Evolutionary conservation across 2,113 vertebrate species (phyloP), one percentile per base, ranked within the genome.

Genomic region (Dromiciops gliroides): DNA sequence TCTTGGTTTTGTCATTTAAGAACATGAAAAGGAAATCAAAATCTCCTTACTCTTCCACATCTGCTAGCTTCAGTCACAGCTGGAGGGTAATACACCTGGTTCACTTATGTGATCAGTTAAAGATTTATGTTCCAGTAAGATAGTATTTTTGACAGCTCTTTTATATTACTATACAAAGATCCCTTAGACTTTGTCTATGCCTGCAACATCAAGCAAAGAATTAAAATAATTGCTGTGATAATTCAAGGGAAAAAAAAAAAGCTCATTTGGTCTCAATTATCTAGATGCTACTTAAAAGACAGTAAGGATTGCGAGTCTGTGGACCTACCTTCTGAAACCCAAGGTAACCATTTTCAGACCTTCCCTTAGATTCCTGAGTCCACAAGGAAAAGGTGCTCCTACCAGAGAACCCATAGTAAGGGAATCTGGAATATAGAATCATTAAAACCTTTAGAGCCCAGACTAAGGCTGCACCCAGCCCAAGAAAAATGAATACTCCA

Each of bases 191-290:
- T 94, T 83, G 93, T 94, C 92, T 92, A 89, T 22, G 10, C 51
- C 48, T 50, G 0, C 91, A 95, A 50, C 83, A 94, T 89, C 50
- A 92, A 92, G 47, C 67, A 93, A 94, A 95, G 90, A 4, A 90
- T 88, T 48, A 47, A 93, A 96, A 95, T 48, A 93, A 93, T 95
- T 89, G 49, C 90, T 49, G n/a, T 89, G 92, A 96, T 95, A 94
- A 94, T 50, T 83, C 67, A 83, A 83, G n/a, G 7, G 23, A 83
- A 7, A 23, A 23, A 23, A 44, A 75, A 8, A n/a, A 83, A 83
- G 7, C 19, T 23, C 19, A 44, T 83, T 83, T 83, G 67, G 67
- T 83, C 67, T 83, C 6, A 44, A 83, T 83, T 44, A 44, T 23
- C 37, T n/a, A 19, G 14, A 67, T 31, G 31, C 56, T 67, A 67